A percentile compares a stretch with the other conserved stretches of the same genome.
Conservation (phyloP, 1,140 invertebrate genomes). For the Zaprionus africanus region DNA sequence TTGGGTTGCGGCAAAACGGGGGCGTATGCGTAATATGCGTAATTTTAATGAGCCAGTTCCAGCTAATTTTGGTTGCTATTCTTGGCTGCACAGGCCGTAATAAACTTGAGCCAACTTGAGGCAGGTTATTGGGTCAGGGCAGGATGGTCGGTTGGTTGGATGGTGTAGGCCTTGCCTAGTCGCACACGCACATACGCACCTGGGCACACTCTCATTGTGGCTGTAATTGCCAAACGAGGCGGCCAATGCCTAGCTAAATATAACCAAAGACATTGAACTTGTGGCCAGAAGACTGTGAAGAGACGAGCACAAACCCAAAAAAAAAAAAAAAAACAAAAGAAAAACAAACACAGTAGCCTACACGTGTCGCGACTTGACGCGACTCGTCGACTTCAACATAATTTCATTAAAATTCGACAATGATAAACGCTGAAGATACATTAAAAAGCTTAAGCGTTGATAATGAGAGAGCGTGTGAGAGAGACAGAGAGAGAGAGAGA, state of each 20-base stretch:
- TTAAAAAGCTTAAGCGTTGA: constrained; percentile 66
- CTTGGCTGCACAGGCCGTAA: constrained; percentile 17
- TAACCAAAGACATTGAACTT: constrained; percentile 48
- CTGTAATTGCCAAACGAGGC: constrained; percentile 35
- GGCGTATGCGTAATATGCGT: constrained; percentile 40
- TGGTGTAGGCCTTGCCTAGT: constrained; percentile 33
- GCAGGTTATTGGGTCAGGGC: constrained; percentile 38
- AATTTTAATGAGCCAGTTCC: constrained; percentile 40
- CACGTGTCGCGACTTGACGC: constrained; percentile 31
- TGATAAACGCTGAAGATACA: constrained; percentile 77
- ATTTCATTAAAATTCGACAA: constrained; percentile 82
- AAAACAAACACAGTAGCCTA: constrained; percentile 20
- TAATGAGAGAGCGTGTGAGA: constrained; percentile 44
- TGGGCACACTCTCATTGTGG: constrained; percentile 25
- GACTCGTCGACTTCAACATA: constrained; percentile 36
- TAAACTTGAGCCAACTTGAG: constrained; percentile 25
- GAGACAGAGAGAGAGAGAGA: background rate
- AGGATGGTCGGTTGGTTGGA: constrained; percentile 2
- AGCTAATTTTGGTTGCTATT: constrained; percentile 35
- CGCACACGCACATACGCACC: background rate
- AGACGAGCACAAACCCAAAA: background rate
- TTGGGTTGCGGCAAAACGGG: background rate
- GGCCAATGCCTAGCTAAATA: constrained; percentile 17
- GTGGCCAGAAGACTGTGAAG: constrained; percentile 28
- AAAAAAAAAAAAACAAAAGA: background rate